Conservation (phyloP, 2,113 vertebrate species). For the Rhynchopsitta pachyrhyncha region DNA sequence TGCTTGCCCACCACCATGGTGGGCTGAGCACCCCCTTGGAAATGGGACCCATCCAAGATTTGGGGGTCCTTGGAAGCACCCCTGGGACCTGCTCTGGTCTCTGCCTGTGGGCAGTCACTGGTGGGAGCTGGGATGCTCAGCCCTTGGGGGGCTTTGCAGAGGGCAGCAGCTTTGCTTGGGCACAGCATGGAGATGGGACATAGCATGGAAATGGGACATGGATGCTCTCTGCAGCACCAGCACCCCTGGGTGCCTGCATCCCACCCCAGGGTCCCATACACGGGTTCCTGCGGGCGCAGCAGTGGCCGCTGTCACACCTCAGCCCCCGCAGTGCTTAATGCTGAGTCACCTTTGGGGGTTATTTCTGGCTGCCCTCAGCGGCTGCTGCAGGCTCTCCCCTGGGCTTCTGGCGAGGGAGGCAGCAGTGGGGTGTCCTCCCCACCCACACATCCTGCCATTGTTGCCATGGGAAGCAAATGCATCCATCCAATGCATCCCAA, state of each 20-base stretch:
- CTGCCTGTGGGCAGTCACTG: neutral
- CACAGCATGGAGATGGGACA: accelerated
- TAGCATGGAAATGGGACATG: too few species aligned
- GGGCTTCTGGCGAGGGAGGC: neutral
- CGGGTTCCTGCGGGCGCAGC: accelerated
- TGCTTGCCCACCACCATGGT: accelerated
- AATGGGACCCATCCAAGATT: neutral
- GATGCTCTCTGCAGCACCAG: neutral
- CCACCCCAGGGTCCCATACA: accelerated
- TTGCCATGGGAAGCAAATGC: accelerated
- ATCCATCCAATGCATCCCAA: accelerated
- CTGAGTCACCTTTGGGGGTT: neutral
- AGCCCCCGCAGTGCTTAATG: neutral
- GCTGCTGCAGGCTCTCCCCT: neutral
- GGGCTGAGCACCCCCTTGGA: neutral
- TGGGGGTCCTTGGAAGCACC: neutral
- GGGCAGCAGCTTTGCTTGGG: neutral
- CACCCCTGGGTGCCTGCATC: neutral
- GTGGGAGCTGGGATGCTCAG: neutral
- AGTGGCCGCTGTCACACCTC: neutral
- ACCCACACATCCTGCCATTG: accelerated
- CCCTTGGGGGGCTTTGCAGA: neutral
- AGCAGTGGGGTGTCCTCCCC: neutral
- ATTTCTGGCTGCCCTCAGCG: neutral
- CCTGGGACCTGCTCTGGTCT: too few species aligned